Evolutionary conservation across 2,797 vertebrate species (phyloP), one percentile per base, ranked within the genome.

Genomic region (Setipinna tenuifilis): DNA sequence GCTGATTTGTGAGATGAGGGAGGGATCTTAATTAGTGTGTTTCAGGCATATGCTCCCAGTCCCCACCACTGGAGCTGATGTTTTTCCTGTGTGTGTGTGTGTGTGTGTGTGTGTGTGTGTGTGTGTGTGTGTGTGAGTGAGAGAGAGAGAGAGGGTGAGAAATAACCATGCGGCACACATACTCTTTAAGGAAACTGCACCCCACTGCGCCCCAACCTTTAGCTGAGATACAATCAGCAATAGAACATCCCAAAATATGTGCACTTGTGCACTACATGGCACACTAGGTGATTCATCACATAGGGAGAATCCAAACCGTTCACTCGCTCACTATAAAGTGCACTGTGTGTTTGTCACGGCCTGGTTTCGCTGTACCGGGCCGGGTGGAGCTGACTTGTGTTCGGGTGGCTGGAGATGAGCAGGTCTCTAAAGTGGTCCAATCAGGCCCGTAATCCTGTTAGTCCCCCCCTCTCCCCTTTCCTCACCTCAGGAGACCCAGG

Each of bases 381-480:
- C 50, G 50, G 7, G 50, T 54, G 50, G 50, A 54, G 50, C 50
- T 54, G 50, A 54, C 50, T 54, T 54, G 50, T 41, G 35, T 41
- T 41, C 35, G 2, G 35, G 35, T 41, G 35, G 3, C 50, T 54
- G 50, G 81, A 88, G 85, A 88, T 90, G 81, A 87, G 88, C 86
- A 59, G 85, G 86, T 81, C 88, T 87, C 82, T 90, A 89, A 90
- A 89, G 82, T 82, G 87, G 62, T 61, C 81, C 86, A 85, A 90
- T 85, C 88, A 90, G 87, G 82, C 84, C 87, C 87, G 80, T 88
- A 90, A 90, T 89, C 90, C 82, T 86, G 88, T 88, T 87, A 88
- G 85, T 5, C 17, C 65, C 12, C 4, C 14, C 4, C 65, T 9
- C 9, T 25, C 23, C 7, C 12, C n/a, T 14, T 9, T 54, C 50